Percentiles rank a stretch among this genome's conserved stretches.
Conservation (phyloP, 2,113 vertebrate species). For the Saguinus midas region DNA sequence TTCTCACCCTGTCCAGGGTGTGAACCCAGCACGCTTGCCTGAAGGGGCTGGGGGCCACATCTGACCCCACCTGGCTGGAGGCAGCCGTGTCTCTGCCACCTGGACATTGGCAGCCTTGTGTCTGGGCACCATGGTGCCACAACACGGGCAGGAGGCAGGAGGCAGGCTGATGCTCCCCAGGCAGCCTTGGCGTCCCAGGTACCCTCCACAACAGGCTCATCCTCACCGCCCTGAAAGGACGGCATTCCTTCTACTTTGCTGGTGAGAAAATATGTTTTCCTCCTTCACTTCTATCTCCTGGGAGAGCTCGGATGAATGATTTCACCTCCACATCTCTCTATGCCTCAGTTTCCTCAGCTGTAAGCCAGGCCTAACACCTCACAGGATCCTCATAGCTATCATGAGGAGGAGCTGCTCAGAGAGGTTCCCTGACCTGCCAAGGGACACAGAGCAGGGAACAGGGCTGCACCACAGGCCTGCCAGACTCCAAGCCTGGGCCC, state of each 20-base stretch:
- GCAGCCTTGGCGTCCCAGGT: rapidly evolving
- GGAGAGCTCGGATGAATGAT: not conserved
- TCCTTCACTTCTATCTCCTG: not conserved
- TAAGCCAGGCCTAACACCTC: not conserved
- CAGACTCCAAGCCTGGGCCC: not conserved
- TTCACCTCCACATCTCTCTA: not conserved
- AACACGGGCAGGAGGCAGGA: rapidly evolving
- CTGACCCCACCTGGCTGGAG: not conserved
- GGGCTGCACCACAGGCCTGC: not conserved
- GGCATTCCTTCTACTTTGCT: not conserved
- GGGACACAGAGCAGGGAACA: not conserved
- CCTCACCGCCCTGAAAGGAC: not conserved
- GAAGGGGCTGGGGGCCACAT: not conserved
- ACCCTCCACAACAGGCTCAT: not conserved
- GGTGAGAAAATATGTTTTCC: not conserved
- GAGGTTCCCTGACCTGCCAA: not conserved
- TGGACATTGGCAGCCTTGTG: not conserved
- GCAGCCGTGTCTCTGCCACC: not conserved
- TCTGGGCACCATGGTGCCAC: not conserved
- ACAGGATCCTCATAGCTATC: not conserved
- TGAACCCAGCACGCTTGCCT: not conserved
- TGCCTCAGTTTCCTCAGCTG: not conserved
- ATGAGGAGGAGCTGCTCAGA: not conserved
- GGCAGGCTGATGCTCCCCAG: not conserved
- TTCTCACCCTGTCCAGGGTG: not conserved